phyloP scores from a whole-genome alignment of 2,113 vertebrate genomes.

The Varanus komodoensis region DNA sequence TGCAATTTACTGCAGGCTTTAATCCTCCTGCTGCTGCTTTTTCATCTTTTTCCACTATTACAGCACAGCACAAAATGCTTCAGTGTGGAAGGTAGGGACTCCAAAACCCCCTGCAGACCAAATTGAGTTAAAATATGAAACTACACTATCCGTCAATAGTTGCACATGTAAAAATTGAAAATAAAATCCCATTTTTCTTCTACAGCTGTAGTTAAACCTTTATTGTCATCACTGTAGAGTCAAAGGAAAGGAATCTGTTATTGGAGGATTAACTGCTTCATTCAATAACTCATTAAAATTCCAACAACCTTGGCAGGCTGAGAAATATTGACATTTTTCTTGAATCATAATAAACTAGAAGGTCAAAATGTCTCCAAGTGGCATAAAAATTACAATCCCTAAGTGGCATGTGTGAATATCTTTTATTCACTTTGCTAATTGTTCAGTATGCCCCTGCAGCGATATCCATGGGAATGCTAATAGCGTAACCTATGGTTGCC shows the following conservation, averaged over 20 bases:
- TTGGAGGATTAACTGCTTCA: constrained; percentile 77
- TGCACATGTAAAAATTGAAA: constrained; percentile 15
- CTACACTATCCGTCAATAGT: constrained; percentile 11
- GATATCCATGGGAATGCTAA: constrained; percentile 66
- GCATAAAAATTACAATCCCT: constrained; percentile 55
- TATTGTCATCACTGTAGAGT: constrained; percentile 76
- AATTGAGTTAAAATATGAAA: constrained; percentile 36
- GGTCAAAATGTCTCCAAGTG: constrained; percentile 71
- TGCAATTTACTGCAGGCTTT: constrained; percentile 31
- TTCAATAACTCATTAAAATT: constrained; percentile 83
- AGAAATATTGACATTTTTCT: constrained; percentile 75
- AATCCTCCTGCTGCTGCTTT: constrained; percentile 1
- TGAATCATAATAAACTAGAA: constrained; percentile 81
- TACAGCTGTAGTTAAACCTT: constrained; percentile 55
- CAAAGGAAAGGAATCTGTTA: constrained; percentile 70
- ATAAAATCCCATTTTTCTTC: constrained; percentile 6
- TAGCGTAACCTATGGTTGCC: constrained; percentile 46
- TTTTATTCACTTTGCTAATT: constrained; percentile 77
- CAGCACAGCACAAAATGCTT: background rate
- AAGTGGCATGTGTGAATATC: constrained; percentile 37
- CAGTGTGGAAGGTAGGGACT: background rate
- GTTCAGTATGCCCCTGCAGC: constrained; percentile 63
- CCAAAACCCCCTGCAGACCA: background rate
- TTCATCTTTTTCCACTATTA: background rate
- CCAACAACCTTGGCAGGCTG: constrained; percentile 68